Base-by-base conservation (phyloP, 2,888 invertebrate genomes). In the Lacanobia oleracea region DNA sequence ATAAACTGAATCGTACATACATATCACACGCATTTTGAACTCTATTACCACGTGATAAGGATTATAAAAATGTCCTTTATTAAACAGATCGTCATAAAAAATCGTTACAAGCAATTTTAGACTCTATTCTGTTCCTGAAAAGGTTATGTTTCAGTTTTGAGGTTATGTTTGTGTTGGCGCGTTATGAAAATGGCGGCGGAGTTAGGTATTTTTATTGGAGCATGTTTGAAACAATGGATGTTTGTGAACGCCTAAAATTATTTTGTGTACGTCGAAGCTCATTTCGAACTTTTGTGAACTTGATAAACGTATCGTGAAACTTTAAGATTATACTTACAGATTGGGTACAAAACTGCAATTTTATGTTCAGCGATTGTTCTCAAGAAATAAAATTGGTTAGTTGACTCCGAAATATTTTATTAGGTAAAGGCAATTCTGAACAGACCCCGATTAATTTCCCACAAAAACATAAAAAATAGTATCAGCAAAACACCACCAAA, bases 151-250 rank as follows among this genome's bases (percentile, higher is more conserved):
- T 77, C 65, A 54, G 60, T 71, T 72, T 73, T 76, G 72, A 83
- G 82, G 83, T 84, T 84, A 76, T 85, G 82, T 86, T 88, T 87
- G 83, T 85, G 85, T 88, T 86, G 83, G 85, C 77, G 76, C 89
- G 76, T 86, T 89, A 88, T 88, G 87, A 88, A 89, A 88, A 90
- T 90, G 90, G 90, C 90, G 86, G 81, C 87, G 65, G 82, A 86
- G 76, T 88, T 87, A 85, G 87, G 88, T 87, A 89, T 89, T 89
- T 90, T 89, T 89, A 89, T 90, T 90, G 88, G 89, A 87, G 86
- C 88, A 86, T 87, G 87, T 85, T 88, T 83, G 82, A 85, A 89
- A 90, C 90, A 90, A 90, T 90, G 89, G 88, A 84, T 88, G 86
- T 86, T 86, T 86, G 83, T 86, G 85, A 77, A 83, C 83, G 84